Evolutionary conservation across 2,888 invertebrate species (phyloP).

Genomic region (Tiphia femorata): DNA sequence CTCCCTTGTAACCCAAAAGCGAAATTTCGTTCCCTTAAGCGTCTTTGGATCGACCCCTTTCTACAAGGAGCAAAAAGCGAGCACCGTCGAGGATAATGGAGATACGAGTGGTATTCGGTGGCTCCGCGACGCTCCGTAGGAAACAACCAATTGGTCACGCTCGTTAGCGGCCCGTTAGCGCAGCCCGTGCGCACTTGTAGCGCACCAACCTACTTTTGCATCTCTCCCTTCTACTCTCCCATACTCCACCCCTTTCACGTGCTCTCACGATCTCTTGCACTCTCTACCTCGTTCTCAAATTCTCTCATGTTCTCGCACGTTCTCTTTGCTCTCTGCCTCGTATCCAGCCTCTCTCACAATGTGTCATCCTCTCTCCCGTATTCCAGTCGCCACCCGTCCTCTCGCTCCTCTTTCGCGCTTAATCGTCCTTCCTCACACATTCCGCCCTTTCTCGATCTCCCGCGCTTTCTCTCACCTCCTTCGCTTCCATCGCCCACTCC

Average conservation of each 20-base stretch:
- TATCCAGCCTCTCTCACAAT: too few relatives aligned
- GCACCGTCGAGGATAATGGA: constrained; percentile 25
- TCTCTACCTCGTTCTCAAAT: constrained; percentile 6
- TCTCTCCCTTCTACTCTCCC: not conserved
- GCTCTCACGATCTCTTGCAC: too few relatives aligned
- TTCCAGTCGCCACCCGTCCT: too few relatives aligned
- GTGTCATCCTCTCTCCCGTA: not conserved
- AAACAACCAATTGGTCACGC: constrained; percentile 59
- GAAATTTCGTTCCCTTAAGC: too few relatives aligned
- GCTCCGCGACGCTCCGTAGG: constrained; percentile 38
- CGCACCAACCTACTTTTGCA: constrained; percentile 5
- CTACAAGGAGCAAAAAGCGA: too few relatives aligned
- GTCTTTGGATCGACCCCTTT: too few relatives aligned
- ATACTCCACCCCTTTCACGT: too few relatives aligned
- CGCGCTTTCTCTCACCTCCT: not conserved
- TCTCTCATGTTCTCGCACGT: too few relatives aligned
- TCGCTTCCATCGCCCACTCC: too few relatives aligned
- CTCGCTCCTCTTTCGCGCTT: not conserved
- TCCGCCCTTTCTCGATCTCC: not conserved
- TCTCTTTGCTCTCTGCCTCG: too few relatives aligned
- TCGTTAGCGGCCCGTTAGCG: constrained; percentile 51
- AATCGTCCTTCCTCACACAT: not conserved
- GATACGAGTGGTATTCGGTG: constrained; percentile 36
- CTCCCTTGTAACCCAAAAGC: too few relatives aligned
- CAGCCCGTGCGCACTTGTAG: constrained; percentile 20